A percentile compares a stretch with the other conserved stretches of the same genome.
phyloP scores from a whole-genome alignment of 2,797 vertebrate species.

The Enteromius mattozi region DNA sequence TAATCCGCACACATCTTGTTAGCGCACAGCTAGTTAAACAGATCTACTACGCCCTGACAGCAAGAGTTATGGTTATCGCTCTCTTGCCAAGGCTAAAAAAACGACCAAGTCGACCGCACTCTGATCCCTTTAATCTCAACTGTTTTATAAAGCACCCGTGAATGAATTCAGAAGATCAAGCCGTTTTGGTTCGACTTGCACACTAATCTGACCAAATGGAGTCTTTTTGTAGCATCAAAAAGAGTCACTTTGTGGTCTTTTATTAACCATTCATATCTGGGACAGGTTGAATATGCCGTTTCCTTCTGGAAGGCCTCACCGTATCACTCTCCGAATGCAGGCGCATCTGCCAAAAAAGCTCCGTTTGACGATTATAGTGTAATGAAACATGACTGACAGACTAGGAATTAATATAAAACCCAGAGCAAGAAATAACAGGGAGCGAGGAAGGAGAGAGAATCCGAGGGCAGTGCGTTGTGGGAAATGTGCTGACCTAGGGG shows the following conservation, averaged over 20 bases:
- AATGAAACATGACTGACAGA: constrained; percentile 61
- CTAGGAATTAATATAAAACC: constrained; percentile 53
- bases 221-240: neutral
- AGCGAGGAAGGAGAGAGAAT: neutral
- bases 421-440: constrained; percentile 16
- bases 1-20: constrained; percentile 28
- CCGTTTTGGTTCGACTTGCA: neutral
- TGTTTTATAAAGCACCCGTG: constrained; percentile 13
- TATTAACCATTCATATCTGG: neutral
- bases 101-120: neutral
- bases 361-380: constrained; percentile 63
- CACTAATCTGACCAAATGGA: neutral
- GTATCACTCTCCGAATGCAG: neutral
- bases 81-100: constrained; percentile 32
- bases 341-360: constrained; percentile 57
- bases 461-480: neutral
- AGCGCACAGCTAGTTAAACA: constrained; percentile 36
- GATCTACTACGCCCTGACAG: constrained; percentile 35
- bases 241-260: neutral
- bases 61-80: constrained; percentile 27
- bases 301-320: neutral
- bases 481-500: constrained; percentile 50
- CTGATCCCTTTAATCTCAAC: constrained; percentile 26
- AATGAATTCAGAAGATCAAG: constrained; percentile 5
- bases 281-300: neutral